phyloP scores from a whole-genome alignment of 2,888 invertebrate species.

The Itoplectis maculator region DNA sequence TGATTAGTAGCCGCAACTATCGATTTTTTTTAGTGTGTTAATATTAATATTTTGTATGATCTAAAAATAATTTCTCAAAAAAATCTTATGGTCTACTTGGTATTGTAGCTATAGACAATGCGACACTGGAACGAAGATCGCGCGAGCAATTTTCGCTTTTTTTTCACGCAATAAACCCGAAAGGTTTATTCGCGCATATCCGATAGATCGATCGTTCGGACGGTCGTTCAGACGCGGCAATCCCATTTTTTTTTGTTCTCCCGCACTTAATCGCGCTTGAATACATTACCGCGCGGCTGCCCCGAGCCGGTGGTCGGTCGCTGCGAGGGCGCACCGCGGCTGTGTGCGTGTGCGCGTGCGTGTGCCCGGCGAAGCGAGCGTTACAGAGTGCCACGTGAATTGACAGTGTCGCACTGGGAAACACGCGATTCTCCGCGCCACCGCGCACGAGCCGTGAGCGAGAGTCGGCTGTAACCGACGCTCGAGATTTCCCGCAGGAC shows the following conservation, averaged over 20 bases:
- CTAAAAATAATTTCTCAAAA: no score
- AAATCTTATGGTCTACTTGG: no score
- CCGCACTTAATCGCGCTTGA: slow-evolving; percentile 56
- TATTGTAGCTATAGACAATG: no score
- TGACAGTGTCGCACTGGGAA: slow-evolving; percentile 64
- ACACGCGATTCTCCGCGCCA: slow-evolving; percentile 57
- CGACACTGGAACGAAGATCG: no score
- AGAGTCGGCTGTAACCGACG: slow-evolving; percentile 27
- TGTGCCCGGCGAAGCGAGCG: not conserved
- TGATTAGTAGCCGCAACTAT: no score
- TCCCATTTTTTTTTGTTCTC: slow-evolving; percentile 60
- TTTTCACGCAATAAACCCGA: not conserved
- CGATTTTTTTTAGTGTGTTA: no score
- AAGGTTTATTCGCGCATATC: slow-evolving; percentile 32
- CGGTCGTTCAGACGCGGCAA: slow-evolving; percentile 38
- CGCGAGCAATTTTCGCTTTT: no score
- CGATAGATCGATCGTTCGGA: slow-evolving; percentile 53
- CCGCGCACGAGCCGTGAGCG: slow-evolving; percentile 2
- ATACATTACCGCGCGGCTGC: slow-evolving; percentile 51
- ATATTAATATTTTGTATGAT: no score
- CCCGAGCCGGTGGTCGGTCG: no score
- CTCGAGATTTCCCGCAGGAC: slow-evolving; percentile 64
- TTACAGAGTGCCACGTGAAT: slow-evolving; percentile 58
- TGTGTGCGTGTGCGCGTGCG: not conserved
- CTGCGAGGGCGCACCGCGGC: not conserved